Evolutionary conservation across 2,888 invertebrate species (phyloP), one percentile per base, ranked within the genome.

Genomic region (Harpalus rubripes): DNA sequence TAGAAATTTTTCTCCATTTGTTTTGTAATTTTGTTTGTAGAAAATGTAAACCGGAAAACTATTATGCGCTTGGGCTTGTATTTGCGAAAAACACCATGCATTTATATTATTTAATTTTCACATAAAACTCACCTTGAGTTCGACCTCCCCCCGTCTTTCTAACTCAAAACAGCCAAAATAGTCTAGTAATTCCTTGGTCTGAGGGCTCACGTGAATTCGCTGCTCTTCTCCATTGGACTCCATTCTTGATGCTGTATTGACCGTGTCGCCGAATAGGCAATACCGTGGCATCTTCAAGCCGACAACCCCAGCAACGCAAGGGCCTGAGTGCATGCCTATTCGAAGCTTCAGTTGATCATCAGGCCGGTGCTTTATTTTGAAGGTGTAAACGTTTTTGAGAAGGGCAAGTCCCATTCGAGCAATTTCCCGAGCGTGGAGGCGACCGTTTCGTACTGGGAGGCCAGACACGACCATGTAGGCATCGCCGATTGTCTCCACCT

Each of bases 401-500:
- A 99, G 92, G 0, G 97, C 96, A 81, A 99, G 92, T 0, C 98
- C 96, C 95, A 99, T 96, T 52, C 97, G 93, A 0, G 98, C 97
- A 74, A 99, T 97, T 92, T 99, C 98, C 76, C 96, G 93, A 0
- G 98, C 98, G 91, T 99, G 99, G 61, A 94, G 92, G 87, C 95
- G 95, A 0, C 97, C 98, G 90, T 98, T 98, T 61, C 97, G 94
- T 87, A 96, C 95, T 0, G 99, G 99, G 59, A 99, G 92, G 4
- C 99, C 99, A 0, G 97, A 97, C 0, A 97, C 97, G 0, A 98
- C 98, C 98, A 98, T 98, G 90, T 98, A 98, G 0, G 98, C 97
- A 89, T 98, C 98, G 0, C 98, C 98, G 87, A 98, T 98, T 7
- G 98, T 98, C 22, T 78, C 78, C 32, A 78, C 78, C 78, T 78